Percentiles rank a stretch among this genome's conserved stretches.
phyloP scores from a whole-genome alignment of 2,113 vertebrate genomes.

The Lasiurus borealis region DNA sequence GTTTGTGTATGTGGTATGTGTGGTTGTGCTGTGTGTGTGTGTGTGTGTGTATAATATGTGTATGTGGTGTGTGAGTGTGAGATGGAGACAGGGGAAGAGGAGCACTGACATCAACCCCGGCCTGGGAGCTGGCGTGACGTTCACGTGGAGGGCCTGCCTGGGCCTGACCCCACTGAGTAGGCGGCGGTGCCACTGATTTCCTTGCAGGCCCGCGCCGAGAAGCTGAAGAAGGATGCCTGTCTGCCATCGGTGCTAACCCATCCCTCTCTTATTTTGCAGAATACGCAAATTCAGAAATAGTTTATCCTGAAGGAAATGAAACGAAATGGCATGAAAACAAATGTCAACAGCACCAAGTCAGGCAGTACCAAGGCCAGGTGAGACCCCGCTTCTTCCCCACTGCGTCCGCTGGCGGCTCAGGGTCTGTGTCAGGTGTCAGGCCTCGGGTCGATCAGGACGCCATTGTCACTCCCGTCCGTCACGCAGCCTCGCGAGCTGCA shows the following conservation, averaged over 20 bases:
- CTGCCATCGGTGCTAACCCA: background rate
- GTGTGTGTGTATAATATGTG: background rate
- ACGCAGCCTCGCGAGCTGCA: fast-evolving
- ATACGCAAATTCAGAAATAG: background rate
- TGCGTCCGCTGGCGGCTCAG: too few relatives aligned
- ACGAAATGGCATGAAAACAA: background rate
- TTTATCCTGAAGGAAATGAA: conserved; percentile 55
- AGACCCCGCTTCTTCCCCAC: background rate
- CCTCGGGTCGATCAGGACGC: background rate
- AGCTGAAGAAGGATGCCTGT: background rate
- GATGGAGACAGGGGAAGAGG: background rate
- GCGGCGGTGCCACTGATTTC: fast-evolving
- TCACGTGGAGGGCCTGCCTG: background rate
- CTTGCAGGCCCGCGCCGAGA: background rate
- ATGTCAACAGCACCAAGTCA: fast-evolving
- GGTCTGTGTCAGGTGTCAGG: too few relatives aligned
- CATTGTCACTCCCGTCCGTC: fast-evolving
- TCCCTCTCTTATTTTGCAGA: conserved; percentile 51
- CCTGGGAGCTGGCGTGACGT: background rate
- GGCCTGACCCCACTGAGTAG: fast-evolving
- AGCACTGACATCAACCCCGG: background rate
- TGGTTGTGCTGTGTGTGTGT: too few relatives aligned
- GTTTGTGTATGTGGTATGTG: background rate
- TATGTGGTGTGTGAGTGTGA: background rate
- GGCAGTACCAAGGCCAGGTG: conserved; percentile 56